phyloP scores from a whole-genome alignment of 2,888 invertebrate species.

The Ophion ellenae region DNA sequence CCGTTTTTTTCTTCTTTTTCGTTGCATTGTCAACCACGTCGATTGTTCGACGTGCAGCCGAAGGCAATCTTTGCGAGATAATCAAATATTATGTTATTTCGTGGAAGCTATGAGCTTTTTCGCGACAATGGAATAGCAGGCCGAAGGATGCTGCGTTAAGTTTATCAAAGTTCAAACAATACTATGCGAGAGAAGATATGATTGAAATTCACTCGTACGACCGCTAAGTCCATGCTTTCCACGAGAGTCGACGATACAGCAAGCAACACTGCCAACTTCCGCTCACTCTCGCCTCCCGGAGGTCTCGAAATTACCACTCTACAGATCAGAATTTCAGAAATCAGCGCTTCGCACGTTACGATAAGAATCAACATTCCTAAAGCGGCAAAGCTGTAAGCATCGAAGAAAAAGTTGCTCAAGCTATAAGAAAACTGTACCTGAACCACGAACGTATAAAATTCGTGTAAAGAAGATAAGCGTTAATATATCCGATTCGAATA shows the following conservation, averaged over 20 bases:
- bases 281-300: constrained; percentile 2
- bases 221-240: constrained; percentile 72
- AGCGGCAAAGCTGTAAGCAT: not conserved
- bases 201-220: constrained; percentile 68
- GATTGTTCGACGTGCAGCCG: not conserved
- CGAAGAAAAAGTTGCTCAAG: constrained; percentile 50
- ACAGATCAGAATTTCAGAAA: constrained; percentile 5
- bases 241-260: constrained; percentile 55
- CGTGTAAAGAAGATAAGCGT: constrained; percentile 32
- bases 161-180: constrained; percentile 32
- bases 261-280: constrained; percentile 29
- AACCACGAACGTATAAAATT: not conserved
- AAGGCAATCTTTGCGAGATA: not conserved
- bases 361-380: constrained; percentile 55
- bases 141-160: not conserved
- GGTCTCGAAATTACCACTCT: not conserved
- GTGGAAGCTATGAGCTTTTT: not conserved
- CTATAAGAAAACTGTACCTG: constrained; percentile 47
- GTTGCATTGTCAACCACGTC: constrained; percentile 27
- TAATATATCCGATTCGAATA: not conserved
- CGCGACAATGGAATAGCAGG: constrained; percentile 29
- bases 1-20: constrained; percentile 1
- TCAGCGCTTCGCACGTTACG: not conserved
- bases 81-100: not conserved
- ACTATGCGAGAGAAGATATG: constrained; percentile 72